Conservation (phyloP, 2,113 vertebrate genomes). For the Cynocephalus volans region DNA sequence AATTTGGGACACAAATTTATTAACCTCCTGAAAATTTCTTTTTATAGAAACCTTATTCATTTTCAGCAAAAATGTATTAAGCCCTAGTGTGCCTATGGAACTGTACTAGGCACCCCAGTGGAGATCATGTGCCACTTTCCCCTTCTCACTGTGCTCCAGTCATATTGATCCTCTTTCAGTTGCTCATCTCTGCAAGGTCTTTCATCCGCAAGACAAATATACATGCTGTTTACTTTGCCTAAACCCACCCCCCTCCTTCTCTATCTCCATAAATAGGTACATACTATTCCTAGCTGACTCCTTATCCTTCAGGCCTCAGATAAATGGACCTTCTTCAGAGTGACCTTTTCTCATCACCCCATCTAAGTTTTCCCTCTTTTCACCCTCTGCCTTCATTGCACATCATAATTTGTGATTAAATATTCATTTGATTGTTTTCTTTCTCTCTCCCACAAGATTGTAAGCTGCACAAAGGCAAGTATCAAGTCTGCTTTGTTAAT, state of each 20-base stretch:
- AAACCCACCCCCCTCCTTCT: background rate
- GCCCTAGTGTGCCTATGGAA: too few relatives aligned
- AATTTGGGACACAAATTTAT: background rate
- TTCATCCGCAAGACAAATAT: background rate
- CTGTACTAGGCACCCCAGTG: background rate
- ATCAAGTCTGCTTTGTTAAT: background rate
- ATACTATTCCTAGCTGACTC: background rate
- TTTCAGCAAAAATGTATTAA: conserved; percentile 12
- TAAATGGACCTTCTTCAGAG: background rate
- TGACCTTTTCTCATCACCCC: background rate
- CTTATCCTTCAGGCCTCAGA: background rate
- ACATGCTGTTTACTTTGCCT: background rate
- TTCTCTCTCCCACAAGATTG: background rate
- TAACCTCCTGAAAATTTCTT: background rate
- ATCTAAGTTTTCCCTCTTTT: background rate
- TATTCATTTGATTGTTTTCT: background rate
- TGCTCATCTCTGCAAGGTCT: background rate
- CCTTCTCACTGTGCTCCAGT: background rate
- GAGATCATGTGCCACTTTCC: background rate
- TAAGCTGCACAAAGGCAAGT: background rate
- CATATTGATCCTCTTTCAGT: background rate
- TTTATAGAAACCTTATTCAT: background rate
- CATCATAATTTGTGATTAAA: background rate
- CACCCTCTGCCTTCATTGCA: background rate
- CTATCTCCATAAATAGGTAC: background rate